Conservation (phyloP, 1,140 invertebrate species). For the Drosophila repletoides region DNA sequence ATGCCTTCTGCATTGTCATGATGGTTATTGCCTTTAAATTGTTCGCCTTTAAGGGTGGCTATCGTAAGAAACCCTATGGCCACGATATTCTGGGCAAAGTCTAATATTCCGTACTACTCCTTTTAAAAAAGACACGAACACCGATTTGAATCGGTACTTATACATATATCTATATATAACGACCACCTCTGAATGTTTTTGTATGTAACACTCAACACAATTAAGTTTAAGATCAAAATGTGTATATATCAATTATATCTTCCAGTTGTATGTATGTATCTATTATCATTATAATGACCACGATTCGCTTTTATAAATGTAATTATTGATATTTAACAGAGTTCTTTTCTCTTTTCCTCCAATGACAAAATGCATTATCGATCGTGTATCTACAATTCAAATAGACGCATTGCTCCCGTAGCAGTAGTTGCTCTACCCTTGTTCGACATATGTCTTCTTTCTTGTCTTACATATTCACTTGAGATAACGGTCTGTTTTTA, state of each 20-base stretch:
- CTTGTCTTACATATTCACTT: not conserved
- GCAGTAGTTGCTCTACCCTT: slow-evolving; percentile 2
- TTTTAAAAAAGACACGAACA: slow-evolving; percentile 37
- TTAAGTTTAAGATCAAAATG: slow-evolving; percentile 65
- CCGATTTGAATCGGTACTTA: slow-evolving; percentile 22
- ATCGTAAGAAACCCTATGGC: slow-evolving; percentile 87
- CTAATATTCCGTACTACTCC: slow-evolving; percentile 64
- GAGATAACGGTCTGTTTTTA: slow-evolving; percentile 23
- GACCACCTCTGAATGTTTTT: slow-evolving; percentile 39
- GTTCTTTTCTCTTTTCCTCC: not conserved
- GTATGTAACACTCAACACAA: slow-evolving; percentile 39
- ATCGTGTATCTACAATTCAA: not conserved
- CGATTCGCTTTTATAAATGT: slow-evolving; percentile 56
- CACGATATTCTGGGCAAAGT: slow-evolving; percentile 86
- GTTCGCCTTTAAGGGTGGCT: slow-evolving; percentile 87
- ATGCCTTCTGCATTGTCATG: slow-evolving; percentile 87
- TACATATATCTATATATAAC: slow-evolving; percentile 6
- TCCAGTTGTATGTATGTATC: slow-evolving; percentile 54
- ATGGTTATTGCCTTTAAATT: slow-evolving; percentile 90
- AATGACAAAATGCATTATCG: slow-evolving; percentile 1
- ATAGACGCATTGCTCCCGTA: not conserved
- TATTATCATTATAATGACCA: slow-evolving; percentile 29
- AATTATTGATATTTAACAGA: slow-evolving; percentile 27
- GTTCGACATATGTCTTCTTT: slow-evolving; percentile 19
- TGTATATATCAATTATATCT: slow-evolving; percentile 57